These are phyloP conservation scores for Dryadula phaetusa DNA, from an alignment of 2,888 invertebrate species.

Conservation along the genomic window DNA sequence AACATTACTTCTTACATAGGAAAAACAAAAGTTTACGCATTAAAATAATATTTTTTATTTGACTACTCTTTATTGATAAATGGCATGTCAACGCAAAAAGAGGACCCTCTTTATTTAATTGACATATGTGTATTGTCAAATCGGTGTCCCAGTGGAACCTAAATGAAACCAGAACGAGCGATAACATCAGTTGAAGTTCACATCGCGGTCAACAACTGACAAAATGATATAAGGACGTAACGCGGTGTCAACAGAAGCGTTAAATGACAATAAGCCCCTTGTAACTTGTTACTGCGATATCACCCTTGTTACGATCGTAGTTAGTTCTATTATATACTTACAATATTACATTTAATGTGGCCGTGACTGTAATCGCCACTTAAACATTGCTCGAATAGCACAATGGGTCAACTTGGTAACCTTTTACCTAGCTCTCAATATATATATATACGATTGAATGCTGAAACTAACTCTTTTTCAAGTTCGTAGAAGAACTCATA, in stretches of 20 bases:
- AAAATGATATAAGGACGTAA: slow-evolving; percentile 42
- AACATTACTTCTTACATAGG: neutral
- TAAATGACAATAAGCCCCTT: slow-evolving; percentile 16
- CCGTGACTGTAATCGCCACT: slow-evolving; percentile 59
- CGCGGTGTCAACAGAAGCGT: slow-evolving; percentile 41
- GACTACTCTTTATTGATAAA: slow-evolving; percentile 22
- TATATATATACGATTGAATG: slow-evolving; percentile 67
- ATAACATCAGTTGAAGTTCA: slow-evolving; percentile 42
- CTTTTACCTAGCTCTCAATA: slow-evolving; percentile 54
- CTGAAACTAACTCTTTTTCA: slow-evolving; percentile 66
- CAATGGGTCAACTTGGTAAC: slow-evolving; percentile 56
- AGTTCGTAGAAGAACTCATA: slow-evolving; percentile 64
- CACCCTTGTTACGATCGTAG: slow-evolving; percentile 30
- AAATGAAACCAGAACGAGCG: slow-evolving; percentile 41
- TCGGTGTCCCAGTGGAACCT: slow-evolving; percentile 33
- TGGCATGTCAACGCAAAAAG: slow-evolving; percentile 31
- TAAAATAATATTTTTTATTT: neutral
- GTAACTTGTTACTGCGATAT: slow-evolving; percentile 14
- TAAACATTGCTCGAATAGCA: slow-evolving; percentile 55
- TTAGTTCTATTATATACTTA: slow-evolving; percentile 33
- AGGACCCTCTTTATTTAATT: slow-evolving; percentile 41
- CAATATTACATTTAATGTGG: slow-evolving; percentile 36
- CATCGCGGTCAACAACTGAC: slow-evolving; percentile 40
- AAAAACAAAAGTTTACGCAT: neutral
- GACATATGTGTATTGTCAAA: slow-evolving; percentile 35